Percentiles rank a stretch among this genome's conserved stretches.
Conservation (phyloP, 2,113 vertebrate genomes). For the Lophochroa leadbeateri region DNA sequence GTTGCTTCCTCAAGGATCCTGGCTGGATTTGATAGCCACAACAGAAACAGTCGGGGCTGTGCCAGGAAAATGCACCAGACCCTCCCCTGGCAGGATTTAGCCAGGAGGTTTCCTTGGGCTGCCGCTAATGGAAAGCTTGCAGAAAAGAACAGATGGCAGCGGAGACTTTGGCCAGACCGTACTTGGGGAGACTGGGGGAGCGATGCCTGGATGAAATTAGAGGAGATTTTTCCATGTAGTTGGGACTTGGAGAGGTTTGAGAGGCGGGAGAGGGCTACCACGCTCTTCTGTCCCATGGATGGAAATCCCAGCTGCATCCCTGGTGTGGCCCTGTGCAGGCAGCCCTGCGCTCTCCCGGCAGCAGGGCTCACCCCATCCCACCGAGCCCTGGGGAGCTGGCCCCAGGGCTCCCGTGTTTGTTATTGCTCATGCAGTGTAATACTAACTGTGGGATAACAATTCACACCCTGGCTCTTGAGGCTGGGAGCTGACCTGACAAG, state of each 20-base stretch:
- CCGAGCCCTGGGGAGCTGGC: background rate
- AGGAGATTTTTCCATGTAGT: constrained; percentile 9
- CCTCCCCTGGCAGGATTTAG: background rate
- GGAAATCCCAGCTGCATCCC: background rate
- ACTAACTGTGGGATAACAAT: background rate
- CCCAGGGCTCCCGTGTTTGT: background rate
- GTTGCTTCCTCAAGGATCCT: background rate
- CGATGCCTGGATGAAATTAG: background rate
- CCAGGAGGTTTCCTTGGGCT: constrained; percentile 32
- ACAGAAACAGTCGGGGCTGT: background rate
- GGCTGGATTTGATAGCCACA: background rate
- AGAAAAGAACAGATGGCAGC: constrained; percentile 7
- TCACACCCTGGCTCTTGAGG: background rate
- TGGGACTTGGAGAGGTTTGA: background rate
- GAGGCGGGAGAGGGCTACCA: background rate
- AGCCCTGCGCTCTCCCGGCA: accelerated
- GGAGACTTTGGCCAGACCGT: background rate
- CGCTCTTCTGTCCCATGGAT: background rate
- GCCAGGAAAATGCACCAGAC: constrained; percentile 47
- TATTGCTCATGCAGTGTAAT: background rate
- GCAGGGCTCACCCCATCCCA: background rate
- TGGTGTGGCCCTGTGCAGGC: accelerated
- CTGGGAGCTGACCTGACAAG: background rate
- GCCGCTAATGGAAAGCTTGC: constrained; percentile 3
- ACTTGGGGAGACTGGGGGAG: background rate